Conservation (phyloP, 2,113 vertebrate species). For the Gallinago media region DNA sequence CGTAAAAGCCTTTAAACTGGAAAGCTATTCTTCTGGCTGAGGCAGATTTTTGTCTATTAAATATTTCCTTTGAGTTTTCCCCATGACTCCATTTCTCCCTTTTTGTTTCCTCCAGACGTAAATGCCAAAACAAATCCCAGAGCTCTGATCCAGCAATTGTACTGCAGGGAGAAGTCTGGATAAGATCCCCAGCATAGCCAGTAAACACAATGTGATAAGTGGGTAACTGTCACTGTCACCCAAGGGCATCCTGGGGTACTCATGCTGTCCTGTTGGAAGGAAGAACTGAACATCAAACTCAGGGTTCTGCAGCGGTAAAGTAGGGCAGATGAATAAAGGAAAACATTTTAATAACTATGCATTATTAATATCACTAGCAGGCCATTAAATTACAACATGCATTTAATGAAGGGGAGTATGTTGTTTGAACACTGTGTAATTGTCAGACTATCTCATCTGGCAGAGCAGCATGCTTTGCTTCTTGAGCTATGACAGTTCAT, state of each 20-base stretch:
- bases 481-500: not conserved
- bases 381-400: slow-evolving; percentile 37
- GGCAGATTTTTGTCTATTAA: slow-evolving; percentile 4
- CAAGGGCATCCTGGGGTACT: not conserved
- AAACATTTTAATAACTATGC: slow-evolving; percentile 43
- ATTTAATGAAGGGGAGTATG: slow-evolving; percentile 48
- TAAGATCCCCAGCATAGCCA: not conserved
- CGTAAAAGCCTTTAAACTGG: slow-evolving; percentile 4
- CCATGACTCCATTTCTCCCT: not conserved
- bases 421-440: slow-evolving; percentile 53
- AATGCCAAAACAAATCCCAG: not conserved
- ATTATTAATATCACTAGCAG: slow-evolving; percentile 41
- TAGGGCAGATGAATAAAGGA: slow-evolving; percentile 27
- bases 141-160: not conserved
- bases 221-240: not conserved
- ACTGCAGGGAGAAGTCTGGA: not conserved
- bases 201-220: not conserved
- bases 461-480: slow-evolving; percentile 14
- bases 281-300: not conserved
- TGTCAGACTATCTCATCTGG: slow-evolving; percentile 40
- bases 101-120: not conserved
- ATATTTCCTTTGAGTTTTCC: not conserved
- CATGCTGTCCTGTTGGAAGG: not conserved
- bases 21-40: not conserved
- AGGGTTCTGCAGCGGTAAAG: not conserved